Percentiles rank a stretch among this genome's conserved stretches.
Evolutionary conservation across 2,797 vertebrate genomes (phyloP).

Genomic region (Brotogeris chrysoptera): DNA sequence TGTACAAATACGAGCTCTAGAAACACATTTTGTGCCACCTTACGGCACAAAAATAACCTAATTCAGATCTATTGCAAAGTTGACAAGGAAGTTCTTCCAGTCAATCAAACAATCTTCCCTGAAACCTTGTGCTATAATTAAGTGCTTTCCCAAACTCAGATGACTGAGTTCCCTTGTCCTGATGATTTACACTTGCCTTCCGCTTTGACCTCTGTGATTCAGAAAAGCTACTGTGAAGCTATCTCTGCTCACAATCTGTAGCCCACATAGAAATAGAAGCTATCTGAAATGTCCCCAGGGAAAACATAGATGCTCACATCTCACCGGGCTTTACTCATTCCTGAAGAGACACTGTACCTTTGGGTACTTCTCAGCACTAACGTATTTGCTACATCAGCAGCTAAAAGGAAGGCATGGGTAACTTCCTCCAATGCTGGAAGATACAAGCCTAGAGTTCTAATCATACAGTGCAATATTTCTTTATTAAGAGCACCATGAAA

Average conservation of each 20-base stretch:
- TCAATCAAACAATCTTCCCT: not conserved
- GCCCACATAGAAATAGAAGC: not conserved
- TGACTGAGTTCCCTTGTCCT: not conserved
- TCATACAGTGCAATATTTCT: not conserved
- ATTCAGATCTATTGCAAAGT: not conserved
- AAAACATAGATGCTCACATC: not conserved
- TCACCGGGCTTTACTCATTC: not conserved
- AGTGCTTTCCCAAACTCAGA: not conserved
- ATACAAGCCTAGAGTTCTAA: not conserved
- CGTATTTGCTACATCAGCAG: not conserved
- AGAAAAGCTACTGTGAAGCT: not conserved
- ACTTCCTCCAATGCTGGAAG: not conserved
- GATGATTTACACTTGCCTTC: not conserved
- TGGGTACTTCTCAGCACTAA: not conserved
- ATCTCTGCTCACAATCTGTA: not conserved
- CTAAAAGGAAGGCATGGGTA: not conserved
- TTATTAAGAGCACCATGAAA: not conserved
- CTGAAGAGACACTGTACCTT: not conserved
- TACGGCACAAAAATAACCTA: rapidly evolving
- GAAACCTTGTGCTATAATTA: not conserved
- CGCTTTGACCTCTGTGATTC: not conserved
- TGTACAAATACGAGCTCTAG: not conserved
- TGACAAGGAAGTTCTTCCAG: not conserved
- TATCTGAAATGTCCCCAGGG: not conserved
- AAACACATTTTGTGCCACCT: not conserved